Percentiles rank a stretch among this genome's conserved stretches.
Conservation (phyloP, 2,113 vertebrate species). For the Amazona guildingii region DNA sequence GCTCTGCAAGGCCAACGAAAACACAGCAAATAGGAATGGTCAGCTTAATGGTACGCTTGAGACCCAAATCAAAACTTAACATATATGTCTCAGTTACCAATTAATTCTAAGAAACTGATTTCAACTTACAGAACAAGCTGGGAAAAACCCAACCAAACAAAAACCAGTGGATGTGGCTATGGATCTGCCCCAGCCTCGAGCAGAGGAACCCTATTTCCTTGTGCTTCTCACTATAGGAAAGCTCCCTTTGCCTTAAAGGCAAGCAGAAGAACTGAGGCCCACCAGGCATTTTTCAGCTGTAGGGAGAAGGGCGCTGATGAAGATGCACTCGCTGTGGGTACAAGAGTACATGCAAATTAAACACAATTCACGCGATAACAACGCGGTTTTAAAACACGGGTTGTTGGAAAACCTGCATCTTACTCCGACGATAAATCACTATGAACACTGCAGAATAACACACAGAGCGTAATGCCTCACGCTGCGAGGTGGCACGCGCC, state of each 20-base stretch:
- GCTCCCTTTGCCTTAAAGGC: background rate
- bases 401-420: background rate
- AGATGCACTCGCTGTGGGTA: rapidly evolving
- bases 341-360: rapidly evolving
- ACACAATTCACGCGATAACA: rapidly evolving
- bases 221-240: rapidly evolving
- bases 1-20: background rate
- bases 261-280: background rate
- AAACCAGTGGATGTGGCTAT: rapidly evolving
- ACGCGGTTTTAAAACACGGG: rapidly evolving
- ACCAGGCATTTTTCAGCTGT: rapidly evolving
- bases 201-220: background rate
- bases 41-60: background rate
- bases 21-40: rapidly evolving
- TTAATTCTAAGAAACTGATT: background rate
- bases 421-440: rapidly evolving
- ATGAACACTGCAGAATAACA: background rate
- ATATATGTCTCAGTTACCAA: rapidly evolving
- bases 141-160: background rate
- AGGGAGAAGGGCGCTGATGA: background rate
- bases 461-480: rapidly evolving
- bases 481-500: rapidly evolving
- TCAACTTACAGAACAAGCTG: background rate
- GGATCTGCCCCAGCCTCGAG: background rate
- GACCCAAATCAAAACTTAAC: background rate